Conservation (phyloP, 2,888 invertebrate genomes). For the Lasius fuliginosus region DNA sequence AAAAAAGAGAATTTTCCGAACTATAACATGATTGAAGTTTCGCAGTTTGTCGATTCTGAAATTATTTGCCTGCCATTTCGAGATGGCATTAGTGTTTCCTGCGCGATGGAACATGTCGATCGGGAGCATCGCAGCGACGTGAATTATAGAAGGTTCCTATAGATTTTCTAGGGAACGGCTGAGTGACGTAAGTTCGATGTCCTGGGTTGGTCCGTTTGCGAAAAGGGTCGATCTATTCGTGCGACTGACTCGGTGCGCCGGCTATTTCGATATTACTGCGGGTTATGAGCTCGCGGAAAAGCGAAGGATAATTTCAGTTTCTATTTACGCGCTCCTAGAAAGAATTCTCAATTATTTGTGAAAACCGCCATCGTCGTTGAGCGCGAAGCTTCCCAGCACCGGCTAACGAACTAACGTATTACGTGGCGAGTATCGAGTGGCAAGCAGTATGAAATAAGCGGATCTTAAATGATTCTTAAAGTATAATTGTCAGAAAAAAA, state of each 20-base stretch:
- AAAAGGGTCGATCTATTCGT: conserved; percentile 55
- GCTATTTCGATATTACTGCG: conserved; percentile 41
- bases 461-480: conserved; percentile 10
- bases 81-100: conserved; percentile 42
- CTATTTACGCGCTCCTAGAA: conserved; percentile 35
- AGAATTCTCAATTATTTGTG: conserved; percentile 41
- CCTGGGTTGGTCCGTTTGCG: conserved; percentile 52
- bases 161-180: conserved; percentile 53
- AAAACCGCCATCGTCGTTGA: conserved; percentile 14
- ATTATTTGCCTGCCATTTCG: conserved; percentile 33
- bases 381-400: neutral
- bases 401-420: conserved; percentile 12
- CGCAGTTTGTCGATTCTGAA: conserved; percentile 26
- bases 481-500: conserved; percentile 8
- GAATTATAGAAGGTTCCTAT: conserved; percentile 54
- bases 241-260: conserved; percentile 10
- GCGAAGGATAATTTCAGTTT: conserved; percentile 33
- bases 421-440: neutral
- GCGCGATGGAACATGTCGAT: conserved; percentile 23
- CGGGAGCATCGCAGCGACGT: conserved; percentile 37
- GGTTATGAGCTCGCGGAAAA: conserved; percentile 16
- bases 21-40: neutral
- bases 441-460: conserved; percentile 5
- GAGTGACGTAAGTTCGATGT: conserved; percentile 56
- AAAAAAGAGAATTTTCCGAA: neutral